Conservation (phyloP, 1,140 invertebrate species). For the Drosophila lacertosa region DNA sequence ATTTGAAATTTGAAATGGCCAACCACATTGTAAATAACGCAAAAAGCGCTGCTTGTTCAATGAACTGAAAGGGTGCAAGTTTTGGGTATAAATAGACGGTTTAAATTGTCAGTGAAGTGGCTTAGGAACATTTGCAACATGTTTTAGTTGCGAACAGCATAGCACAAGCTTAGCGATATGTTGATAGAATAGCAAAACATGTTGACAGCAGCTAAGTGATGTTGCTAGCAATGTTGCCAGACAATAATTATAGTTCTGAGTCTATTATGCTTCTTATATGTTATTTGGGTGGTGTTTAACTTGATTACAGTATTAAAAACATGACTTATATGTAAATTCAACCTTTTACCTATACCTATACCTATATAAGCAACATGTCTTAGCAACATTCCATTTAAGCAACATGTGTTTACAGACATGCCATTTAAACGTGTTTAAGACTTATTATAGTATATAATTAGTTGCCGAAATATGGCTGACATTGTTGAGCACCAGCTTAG, state of each 20-base stretch:
- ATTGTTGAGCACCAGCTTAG: constrained; percentile 9
- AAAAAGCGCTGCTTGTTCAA: constrained; percentile 10
- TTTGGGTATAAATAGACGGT: background rate
- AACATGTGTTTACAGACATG: background rate
- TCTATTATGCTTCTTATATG: too few species aligned
- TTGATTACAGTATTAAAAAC: too few species aligned
- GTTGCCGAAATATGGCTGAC: constrained; percentile 11
- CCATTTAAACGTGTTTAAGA: background rate
- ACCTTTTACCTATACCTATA: too few species aligned
- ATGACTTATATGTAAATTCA: too few species aligned
- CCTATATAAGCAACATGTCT: background rate
- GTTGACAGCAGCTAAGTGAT: too few species aligned
- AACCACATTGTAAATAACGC: constrained; percentile 46
- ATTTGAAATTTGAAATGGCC: constrained; percentile 8
- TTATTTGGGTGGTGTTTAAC: too few species aligned
- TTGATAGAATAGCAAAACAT: too few species aligned
- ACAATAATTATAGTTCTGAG: too few species aligned
- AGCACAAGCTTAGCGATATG: too few species aligned
- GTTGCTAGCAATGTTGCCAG: too few species aligned
- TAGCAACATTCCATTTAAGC: background rate
- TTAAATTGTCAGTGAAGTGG: background rate
- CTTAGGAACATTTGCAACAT: background rate
- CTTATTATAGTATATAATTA: background rate
- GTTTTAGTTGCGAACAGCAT: too few species aligned
- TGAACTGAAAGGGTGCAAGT: background rate